These are phyloP conservation scores for Probosciger aterrimus DNA, from an alignment of 2,113 vertebrate genomes.

Conservation along the genomic window DNA sequence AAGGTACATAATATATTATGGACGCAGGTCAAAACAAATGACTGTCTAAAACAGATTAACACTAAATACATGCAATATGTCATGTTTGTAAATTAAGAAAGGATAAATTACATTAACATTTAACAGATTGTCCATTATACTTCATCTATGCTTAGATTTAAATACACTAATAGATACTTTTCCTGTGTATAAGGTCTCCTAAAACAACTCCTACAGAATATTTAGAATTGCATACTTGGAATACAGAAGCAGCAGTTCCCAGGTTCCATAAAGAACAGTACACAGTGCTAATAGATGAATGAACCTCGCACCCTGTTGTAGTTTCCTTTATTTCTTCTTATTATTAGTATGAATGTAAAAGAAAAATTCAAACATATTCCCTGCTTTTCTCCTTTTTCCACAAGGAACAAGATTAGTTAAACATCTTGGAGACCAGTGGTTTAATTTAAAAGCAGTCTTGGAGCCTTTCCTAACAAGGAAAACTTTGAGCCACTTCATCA, in stretches of 20 bases:
- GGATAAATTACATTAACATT: slow-evolving; percentile 71
- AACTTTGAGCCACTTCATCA: neutral
- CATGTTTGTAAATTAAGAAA: slow-evolving; percentile 73
- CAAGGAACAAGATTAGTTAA: neutral
- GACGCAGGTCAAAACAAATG: slow-evolving; percentile 77
- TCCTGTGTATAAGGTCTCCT: neutral
- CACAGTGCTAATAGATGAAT: neutral
- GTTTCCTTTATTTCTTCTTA: neutral
- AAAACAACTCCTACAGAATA: neutral
- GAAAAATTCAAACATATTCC: neutral
- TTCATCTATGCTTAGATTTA: slow-evolving; percentile 57
- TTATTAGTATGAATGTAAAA: neutral
- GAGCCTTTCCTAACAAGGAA: neutral
- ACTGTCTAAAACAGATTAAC: slow-evolving; percentile 75
- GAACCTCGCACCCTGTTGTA: neutral
- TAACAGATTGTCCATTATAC: slow-evolving; percentile 66
- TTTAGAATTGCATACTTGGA: neutral
- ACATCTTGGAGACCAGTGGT: neutral
- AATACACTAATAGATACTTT: slow-evolving; percentile 23
- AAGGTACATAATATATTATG: slow-evolving; percentile 75
- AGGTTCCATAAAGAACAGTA: neutral
- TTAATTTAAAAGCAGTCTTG: neutral
- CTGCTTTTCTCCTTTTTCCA: neutral
- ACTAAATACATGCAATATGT: slow-evolving; percentile 71
- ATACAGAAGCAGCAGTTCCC: neutral